These are phyloP conservation scores for Euplexia lucipara DNA, from an alignment of 2,888 invertebrate species.

Conservation along the genomic window DNA sequence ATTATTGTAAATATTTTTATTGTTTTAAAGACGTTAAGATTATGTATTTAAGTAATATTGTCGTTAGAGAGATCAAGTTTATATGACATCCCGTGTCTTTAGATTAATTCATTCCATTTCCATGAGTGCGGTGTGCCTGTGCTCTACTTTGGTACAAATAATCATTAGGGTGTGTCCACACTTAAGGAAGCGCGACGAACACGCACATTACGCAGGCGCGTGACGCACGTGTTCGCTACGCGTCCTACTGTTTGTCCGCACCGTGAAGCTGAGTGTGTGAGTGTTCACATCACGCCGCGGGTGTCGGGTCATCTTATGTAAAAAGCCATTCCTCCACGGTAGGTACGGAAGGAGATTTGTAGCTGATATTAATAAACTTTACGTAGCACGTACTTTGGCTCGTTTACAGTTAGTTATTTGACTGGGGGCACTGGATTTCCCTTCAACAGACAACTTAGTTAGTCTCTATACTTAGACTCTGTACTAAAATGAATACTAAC, in stretches of 20 bases:
- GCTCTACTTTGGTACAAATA: conserved; percentile 10
- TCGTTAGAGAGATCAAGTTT: conserved; percentile 46
- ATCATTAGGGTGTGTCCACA: conserved; percentile 12
- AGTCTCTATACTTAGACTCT: too few relatives aligned
- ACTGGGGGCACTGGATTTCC: too few relatives aligned
- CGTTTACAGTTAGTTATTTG: too few relatives aligned
- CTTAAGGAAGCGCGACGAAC: background rate
- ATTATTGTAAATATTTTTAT: conserved; percentile 67
- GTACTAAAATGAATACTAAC: too few relatives aligned
- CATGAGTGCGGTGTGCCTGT: background rate
- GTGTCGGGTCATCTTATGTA: background rate
- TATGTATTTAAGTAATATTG: conserved; percentile 47
- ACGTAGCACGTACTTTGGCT: background rate
- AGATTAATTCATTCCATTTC: conserved; percentile 39
- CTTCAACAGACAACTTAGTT: too few relatives aligned
- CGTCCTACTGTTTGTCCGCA: conserved; percentile 3
- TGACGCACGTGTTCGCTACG: background rate
- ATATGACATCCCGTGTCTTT: conserved; percentile 37
- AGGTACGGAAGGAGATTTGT: background rate
- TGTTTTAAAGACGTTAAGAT: conserved; percentile 55
- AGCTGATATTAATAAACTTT: conserved; percentile 15
- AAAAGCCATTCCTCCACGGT: background rate
- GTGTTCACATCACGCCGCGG: background rate
- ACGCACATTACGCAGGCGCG: background rate
- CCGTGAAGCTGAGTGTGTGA: conserved; percentile 2